Evolutionary conservation across 1,140 invertebrate genomes (phyloP).

Genomic region (Ectropis grisescens): DNA sequence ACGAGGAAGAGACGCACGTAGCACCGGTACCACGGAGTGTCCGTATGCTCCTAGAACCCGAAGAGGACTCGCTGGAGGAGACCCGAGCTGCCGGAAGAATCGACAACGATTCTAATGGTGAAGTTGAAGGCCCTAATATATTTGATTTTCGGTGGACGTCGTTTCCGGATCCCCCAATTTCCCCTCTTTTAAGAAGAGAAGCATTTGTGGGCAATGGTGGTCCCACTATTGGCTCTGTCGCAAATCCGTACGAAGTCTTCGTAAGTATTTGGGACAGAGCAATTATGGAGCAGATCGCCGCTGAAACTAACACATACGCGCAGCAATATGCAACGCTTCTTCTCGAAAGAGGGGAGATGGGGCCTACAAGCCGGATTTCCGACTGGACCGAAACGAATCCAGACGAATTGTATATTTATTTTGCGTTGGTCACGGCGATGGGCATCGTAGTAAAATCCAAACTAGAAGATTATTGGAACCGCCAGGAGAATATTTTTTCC

Average conservation of each 20-base stretch:
- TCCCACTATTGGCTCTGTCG: constrained; percentile 1
- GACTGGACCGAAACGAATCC: constrained; percentile 10
- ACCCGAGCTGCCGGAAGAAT: too few relatives aligned
- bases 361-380: constrained; percentile 4
- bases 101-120: too few relatives aligned
- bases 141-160: constrained; percentile 3
- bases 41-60: too few relatives aligned
- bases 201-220: constrained; percentile 3
- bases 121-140: too few relatives aligned
- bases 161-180: neutral
- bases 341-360: neutral
- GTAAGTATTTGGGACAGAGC: constrained; percentile 9
- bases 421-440: constrained; percentile 13
- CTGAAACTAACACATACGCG: constrained; percentile 11
- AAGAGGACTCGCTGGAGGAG: too few relatives aligned
- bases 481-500: constrained; percentile 5
- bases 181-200: constrained; percentile 8
- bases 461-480: constrained; percentile 15
- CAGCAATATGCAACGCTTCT: neutral
- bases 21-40: too few relatives aligned
- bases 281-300: constrained; percentile 8
- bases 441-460: constrained; percentile 9
- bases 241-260: constrained; percentile 8
- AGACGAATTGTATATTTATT: constrained; percentile 15
- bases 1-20: too few relatives aligned